Evolutionary conservation across 1,140 invertebrate genomes (phyloP), one percentile per base, ranked within the genome.

Genomic region (Brachionus asplanchnoidis): DNA sequence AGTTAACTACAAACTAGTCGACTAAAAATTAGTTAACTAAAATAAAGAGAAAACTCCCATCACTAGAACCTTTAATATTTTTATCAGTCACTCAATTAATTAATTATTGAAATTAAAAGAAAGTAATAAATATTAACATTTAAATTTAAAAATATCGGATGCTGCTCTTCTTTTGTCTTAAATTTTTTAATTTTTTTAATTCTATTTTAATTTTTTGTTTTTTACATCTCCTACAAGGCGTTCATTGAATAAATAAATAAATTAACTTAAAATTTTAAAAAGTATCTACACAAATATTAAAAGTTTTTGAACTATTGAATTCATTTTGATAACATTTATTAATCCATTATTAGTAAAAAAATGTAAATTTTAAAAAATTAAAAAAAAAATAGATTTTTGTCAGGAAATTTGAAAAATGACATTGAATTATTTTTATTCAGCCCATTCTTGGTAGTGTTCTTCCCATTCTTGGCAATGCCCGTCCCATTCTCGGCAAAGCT

Each of bases 381-480:
- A 36, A 11, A n/a, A 73, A 42, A 40, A 42, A 40, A 9, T 36
- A 4, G 5, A 40, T 17, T 73, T 40, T 42, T 3, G n/a, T 73
- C 17, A 8, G 26, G 26, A 65, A 65, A 65, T 65, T 17, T 73
- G 40, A 40, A 40, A 32, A 40, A 32, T 26, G 26, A 23, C 26
- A 23, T 66, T 5, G 26, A 12, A 26, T 17, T 32, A 14, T 36
- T 32, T 42, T 73, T 73, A 42, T 73, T 73, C 68, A 73, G 68
- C 68, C 68, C 40, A 77, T 77, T 50, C 44, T 77, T 5, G 73
- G 44, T 28, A 50, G 28, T 9, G 40, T 77, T 53, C 44, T 50
- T 20, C 79, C 79, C 79, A 82, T 82, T 60, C 79, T 36, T 11
- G 79, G 79, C 23, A 82, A 11, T 11, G 79, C 53, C 23, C 79